These are phyloP conservation scores for Pempheris klunzingeri DNA, from an alignment of 2,797 vertebrate genomes.

Conservation along the genomic window DNA sequence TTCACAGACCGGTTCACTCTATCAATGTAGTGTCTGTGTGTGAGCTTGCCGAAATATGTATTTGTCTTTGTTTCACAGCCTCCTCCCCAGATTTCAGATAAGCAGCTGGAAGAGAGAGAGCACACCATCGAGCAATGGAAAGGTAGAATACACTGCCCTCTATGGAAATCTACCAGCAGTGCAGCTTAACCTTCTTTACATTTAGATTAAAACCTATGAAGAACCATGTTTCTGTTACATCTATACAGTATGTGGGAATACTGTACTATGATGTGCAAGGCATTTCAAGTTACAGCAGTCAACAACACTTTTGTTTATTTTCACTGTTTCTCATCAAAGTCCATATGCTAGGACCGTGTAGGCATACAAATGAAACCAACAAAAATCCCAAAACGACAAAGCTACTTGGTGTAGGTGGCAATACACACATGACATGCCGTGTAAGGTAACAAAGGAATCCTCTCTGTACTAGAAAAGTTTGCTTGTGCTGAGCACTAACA, in stretches of 20 bases:
- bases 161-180: conserved; percentile 40
- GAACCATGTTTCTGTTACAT: not conserved
- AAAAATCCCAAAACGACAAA: not conserved
- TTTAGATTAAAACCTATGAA: not conserved
- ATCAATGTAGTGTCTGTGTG: conserved; percentile 2
- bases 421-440: not conserved
- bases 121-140: conserved; percentile 98
- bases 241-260: not conserved
- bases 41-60: conserved; percentile 31
- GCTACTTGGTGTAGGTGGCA: not conserved
- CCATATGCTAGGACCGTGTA: not conserved
- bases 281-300: not conserved
- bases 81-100: conserved; percentile 96
- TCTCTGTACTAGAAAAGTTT: not conserved
- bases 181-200: not conserved
- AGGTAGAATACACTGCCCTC: conserved; percentile 86
- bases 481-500: not conserved
- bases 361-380: not conserved
- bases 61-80: conserved; percentile 84
- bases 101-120: conserved; percentile 96
- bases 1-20: not conserved
- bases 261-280: not conserved
- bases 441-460: not conserved
- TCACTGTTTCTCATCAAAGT: not conserved
- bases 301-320: not conserved